A percentile compares a stretch with the other conserved stretches of the same genome.
Conservation (phyloP, 2,888 invertebrate species). For the Drosophila fulvimacula region DNA sequence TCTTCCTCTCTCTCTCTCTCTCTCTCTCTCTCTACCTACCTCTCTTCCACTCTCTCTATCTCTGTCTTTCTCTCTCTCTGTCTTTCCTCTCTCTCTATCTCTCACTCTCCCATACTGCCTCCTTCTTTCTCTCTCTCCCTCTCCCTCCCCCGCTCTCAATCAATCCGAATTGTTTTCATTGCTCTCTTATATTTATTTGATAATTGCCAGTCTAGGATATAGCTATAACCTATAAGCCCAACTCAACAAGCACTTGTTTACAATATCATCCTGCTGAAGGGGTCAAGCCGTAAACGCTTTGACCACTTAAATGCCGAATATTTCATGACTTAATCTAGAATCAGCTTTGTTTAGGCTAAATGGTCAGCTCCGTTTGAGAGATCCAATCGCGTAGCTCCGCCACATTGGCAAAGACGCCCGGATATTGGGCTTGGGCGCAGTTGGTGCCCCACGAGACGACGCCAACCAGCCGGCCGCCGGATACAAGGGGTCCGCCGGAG, state of each 20-base stretch:
- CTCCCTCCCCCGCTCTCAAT: no score
- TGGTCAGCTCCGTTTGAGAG: constrained; percentile 22
- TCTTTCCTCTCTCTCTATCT: no score
- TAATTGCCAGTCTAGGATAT: not conserved
- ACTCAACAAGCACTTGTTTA: not conserved
- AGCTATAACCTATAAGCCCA: not conserved
- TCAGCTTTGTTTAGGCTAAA: not conserved
- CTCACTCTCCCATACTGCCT: no score
- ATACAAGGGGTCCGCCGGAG: constrained; percentile 81
- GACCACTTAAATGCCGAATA: not conserved
- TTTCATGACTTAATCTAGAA: not conserved
- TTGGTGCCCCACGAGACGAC: constrained; percentile 80
- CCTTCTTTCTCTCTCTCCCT: no score
- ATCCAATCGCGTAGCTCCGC: constrained; percentile 66
- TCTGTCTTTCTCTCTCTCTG: no score
- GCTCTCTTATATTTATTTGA: not conserved
- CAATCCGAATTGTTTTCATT: not conserved
- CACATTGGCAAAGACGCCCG: constrained; percentile 79
- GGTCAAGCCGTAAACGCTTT: not conserved
- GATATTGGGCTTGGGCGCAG: constrained; percentile 69
- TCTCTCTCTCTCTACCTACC: no score
- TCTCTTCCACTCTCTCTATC: no score
- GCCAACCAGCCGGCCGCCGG: constrained; percentile 66
- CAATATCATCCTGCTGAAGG: not conserved
- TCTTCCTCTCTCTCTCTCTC: no score